phyloP scores from a whole-genome alignment of 2,888 invertebrate species.

The Lampropteryx suffumata region DNA sequence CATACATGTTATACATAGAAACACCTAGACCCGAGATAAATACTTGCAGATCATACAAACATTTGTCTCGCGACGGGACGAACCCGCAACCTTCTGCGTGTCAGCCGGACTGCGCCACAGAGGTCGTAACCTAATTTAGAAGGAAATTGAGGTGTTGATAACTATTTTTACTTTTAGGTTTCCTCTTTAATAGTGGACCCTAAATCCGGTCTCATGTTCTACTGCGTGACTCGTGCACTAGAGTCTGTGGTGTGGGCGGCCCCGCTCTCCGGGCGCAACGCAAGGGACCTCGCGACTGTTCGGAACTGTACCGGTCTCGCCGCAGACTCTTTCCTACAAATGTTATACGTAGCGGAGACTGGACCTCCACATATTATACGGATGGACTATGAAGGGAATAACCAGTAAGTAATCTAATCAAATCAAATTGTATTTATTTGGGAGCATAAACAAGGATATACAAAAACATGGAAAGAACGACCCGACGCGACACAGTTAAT shows the following conservation, averaged over 20 bases:
- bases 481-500: no score
- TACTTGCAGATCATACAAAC: no score
- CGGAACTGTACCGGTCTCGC: conserved; percentile 68
- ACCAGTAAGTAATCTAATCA: conserved; percentile 59
- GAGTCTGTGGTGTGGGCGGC: conserved; percentile 78
- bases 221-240: conserved; percentile 72
- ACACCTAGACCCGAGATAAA: no score
- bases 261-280: conserved; percentile 77
- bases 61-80: no score
- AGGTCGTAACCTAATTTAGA: no score
- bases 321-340: conserved; percentile 77
- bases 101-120: no score
- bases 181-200: conserved; percentile 86
- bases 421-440: no score
- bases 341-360: conserved; percentile 89
- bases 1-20: no score
- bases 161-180: conserved; percentile 54
- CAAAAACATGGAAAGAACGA: no score
- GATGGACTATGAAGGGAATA: conserved; percentile 62
- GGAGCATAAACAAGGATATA: no score
- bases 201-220: conserved; percentile 81
- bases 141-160: background rate
- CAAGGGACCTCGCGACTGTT: conserved; percentile 61
- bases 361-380: conserved; percentile 67
- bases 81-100: no score